Conservation (phyloP, 2,113 vertebrate species). For the Tretioscincus oriximinensis region DNA sequence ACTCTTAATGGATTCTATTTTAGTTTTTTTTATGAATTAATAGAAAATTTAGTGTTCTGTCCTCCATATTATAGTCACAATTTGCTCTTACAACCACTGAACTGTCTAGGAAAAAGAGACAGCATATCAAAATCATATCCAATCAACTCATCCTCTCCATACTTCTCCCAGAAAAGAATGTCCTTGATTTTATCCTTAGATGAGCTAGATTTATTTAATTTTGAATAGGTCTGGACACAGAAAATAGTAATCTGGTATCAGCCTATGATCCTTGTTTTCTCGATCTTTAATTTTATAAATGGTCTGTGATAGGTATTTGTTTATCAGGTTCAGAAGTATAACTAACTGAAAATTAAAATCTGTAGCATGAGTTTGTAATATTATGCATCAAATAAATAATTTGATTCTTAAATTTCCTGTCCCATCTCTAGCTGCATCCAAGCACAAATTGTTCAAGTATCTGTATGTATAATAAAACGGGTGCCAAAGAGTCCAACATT, state of each 20-base stretch:
- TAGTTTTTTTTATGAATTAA: conserved; percentile 82
- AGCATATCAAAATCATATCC: conserved; percentile 32
- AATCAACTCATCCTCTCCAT: conserved; percentile 32
- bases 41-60: conserved; percentile 74
- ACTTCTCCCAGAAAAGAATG: neutral
- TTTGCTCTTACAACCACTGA: conserved; percentile 65
- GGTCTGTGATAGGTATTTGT: conserved; percentile 6
- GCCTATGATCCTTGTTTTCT: neutral
- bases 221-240: neutral
- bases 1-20: conserved; percentile 81
- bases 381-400: neutral
- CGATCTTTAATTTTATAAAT: neutral
- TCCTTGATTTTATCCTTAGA: conserved; percentile 59
- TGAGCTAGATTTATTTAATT: conserved; percentile 13
- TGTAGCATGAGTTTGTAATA: no score
- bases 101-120: conserved; percentile 56
- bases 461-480: no score
- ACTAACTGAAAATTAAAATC: no score
- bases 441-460: neutral
- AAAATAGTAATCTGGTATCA: neutral
- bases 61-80: conserved; percentile 55
- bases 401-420: neutral
- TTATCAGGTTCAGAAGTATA: neutral
- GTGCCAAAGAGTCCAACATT: no score
- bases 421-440: neutral